Percentiles rank a stretch among this genome's conserved stretches.
Evolutionary conservation across 1,140 invertebrate species (phyloP).

Genomic region (Helicoverpa zea): DNA sequence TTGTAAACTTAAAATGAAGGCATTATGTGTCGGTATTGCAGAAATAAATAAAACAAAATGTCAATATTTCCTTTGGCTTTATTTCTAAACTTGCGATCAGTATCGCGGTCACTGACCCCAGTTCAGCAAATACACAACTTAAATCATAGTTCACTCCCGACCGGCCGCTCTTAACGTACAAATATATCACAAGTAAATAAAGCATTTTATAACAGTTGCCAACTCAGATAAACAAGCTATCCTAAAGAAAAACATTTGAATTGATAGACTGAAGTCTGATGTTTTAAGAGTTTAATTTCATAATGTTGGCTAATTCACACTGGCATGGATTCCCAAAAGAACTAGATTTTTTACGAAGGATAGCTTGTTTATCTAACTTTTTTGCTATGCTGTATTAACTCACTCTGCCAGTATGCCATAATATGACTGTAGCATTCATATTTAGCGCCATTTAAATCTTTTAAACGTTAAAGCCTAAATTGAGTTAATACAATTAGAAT

Average conservation of each 20-base stretch:
- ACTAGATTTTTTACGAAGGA: not conserved
- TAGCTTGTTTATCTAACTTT: constrained; percentile 21
- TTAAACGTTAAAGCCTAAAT: no score
- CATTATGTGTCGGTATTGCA: not conserved
- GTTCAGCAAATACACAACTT: constrained; percentile 38
- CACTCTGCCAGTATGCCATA: not conserved
- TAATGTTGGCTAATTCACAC: no score
- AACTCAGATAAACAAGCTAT: constrained; percentile 15
- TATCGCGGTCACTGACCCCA: constrained; percentile 29
- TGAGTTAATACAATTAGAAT: no score
- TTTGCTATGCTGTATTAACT: not conserved
- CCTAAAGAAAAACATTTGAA: not conserved
- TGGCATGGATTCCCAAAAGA: no score
- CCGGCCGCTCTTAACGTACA: constrained; percentile 28
- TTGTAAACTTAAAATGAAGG: not conserved
- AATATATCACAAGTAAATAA: constrained; percentile 44
- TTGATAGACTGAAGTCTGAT: no score
- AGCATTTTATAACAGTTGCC: constrained; percentile 23
- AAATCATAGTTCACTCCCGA: constrained; percentile 20
- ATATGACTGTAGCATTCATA: not conserved
- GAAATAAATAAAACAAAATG: not conserved
- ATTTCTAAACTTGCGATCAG: constrained; percentile 42
- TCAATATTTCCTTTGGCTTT: constrained; percentile 43
- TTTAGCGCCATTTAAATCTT: not conserved
- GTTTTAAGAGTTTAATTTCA: no score